A percentile compares a stretch with the other conserved stretches of the same genome.
These are phyloP conservation scores for Poliocrania exsul DNA, from an alignment of 2,797 vertebrate genomes.

Conservation along the genomic window DNA sequence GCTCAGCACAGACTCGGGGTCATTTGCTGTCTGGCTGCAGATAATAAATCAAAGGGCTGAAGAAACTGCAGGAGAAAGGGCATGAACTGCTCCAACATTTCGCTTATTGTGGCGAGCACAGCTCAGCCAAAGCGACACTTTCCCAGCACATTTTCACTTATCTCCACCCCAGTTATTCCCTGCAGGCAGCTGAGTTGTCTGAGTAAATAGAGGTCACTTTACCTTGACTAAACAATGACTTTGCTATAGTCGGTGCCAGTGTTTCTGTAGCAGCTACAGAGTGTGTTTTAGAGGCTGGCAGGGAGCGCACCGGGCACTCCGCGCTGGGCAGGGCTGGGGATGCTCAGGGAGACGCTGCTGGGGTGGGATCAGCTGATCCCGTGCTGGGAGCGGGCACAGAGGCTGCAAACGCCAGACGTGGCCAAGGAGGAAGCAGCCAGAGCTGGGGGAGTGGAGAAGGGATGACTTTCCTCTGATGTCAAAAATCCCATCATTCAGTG, in stretches of 20 bases:
- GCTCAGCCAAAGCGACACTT: slow-evolving; percentile 15
- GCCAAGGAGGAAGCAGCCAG: slow-evolving; percentile 40
- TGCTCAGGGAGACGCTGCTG: slow-evolving; percentile 6
- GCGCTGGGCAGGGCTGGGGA: slow-evolving; percentile 34
- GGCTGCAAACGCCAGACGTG: background rate
- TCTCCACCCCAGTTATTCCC: slow-evolving; percentile 22
- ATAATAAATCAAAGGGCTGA: slow-evolving; percentile 60
- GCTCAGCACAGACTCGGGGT: background rate
- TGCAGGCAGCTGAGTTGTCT: slow-evolving; percentile 36
- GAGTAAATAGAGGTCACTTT: slow-evolving; percentile 45
- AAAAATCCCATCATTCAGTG: slow-evolving; percentile 70
- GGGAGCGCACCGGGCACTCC: background rate
- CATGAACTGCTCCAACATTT: slow-evolving; percentile 51
- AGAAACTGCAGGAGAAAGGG: slow-evolving; percentile 45
- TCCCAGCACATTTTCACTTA: slow-evolving; percentile 1
- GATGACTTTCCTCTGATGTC: slow-evolving; percentile 59
- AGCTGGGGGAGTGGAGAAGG: slow-evolving; percentile 49
- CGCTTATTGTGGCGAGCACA: slow-evolving; percentile 1
- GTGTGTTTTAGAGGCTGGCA: slow-evolving; percentile 4
- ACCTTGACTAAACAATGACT: slow-evolving; percentile 57
- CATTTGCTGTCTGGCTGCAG: slow-evolving; percentile 22
- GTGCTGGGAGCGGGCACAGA: background rate
- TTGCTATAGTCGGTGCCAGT: slow-evolving; percentile 51
- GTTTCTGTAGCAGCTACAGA: background rate
- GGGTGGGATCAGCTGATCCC: background rate